These are phyloP conservation scores for Flexamia atlantica DNA, from an alignment of 2,888 invertebrate species.

Conservation along the genomic window DNA sequence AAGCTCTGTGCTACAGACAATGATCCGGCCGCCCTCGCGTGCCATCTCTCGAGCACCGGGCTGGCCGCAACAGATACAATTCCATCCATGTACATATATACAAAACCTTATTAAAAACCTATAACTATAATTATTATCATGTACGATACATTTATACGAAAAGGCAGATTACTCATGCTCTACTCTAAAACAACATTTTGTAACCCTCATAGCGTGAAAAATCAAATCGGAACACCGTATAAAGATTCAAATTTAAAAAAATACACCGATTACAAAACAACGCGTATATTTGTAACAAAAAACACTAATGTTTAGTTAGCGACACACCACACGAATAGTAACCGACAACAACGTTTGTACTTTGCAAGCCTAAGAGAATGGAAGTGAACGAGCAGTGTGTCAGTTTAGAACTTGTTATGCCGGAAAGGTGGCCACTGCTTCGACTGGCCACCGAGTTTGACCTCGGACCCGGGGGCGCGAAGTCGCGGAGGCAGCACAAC, in stretches of 20 bases:
- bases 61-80: slow-evolving; percentile 41
- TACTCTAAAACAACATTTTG: slow-evolving; percentile 46
- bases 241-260: slow-evolving; percentile 59
- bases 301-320: slow-evolving; percentile 35
- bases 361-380: slow-evolving; percentile 46
- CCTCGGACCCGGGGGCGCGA: slow-evolving; percentile 29
- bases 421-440: slow-evolving; percentile 45
- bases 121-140: slow-evolving; percentile 61
- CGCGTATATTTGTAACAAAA: slow-evolving; percentile 57
- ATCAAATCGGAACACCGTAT: slow-evolving; percentile 52
- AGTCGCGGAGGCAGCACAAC: background rate
- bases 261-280: slow-evolving; percentile 61
- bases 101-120: slow-evolving; percentile 60
- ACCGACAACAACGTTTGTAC: slow-evolving; percentile 51
- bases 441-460: slow-evolving; percentile 57
- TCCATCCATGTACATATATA: slow-evolving; percentile 61
- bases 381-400: slow-evolving; percentile 48
- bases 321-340: slow-evolving; percentile 56
- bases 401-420: slow-evolving; percentile 50
- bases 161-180: slow-evolving; percentile 62
- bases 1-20: slow-evolving; percentile 55
- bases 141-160: slow-evolving; percentile 59
- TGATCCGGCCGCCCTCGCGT: slow-evolving; percentile 10
- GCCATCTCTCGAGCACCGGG: slow-evolving; percentile 49
- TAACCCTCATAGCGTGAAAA: slow-evolving; percentile 55